phyloP scores from a whole-genome alignment of 2,888 invertebrate genomes.

The Ethmia dodecea region DNA sequence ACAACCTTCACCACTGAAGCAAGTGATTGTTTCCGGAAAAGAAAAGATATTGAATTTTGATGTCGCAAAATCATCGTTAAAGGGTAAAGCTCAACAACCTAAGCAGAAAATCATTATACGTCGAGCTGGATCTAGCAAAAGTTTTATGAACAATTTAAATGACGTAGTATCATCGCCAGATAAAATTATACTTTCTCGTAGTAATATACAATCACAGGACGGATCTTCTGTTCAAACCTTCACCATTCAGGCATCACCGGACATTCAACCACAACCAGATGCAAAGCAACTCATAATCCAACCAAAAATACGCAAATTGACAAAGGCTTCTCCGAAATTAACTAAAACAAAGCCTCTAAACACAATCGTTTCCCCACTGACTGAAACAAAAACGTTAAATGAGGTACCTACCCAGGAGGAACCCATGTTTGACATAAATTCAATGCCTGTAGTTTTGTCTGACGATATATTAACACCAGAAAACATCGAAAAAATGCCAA shows the following conservation, averaged over 20 bases:
- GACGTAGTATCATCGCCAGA: constrained; percentile 49
- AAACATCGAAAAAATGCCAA: constrained; percentile 82
- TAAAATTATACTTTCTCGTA: constrained; percentile 62
- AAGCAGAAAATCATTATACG: constrained; percentile 70
- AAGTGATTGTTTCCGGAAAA: constrained; percentile 47
- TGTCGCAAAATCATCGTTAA: constrained; percentile 51
- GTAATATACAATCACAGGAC: constrained; percentile 41
- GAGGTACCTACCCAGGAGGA: constrained; percentile 45
- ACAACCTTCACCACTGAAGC: constrained; percentile 44
- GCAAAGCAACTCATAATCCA: constrained; percentile 56
- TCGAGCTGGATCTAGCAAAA: constrained; percentile 50
- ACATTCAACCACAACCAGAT: constrained; percentile 12
- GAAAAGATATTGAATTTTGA: constrained; percentile 71
- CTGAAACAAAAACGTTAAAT: constrained; percentile 35
- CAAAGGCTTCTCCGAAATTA: constrained; percentile 49
- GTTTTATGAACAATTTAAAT: constrained; percentile 46
- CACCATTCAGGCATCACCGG: constrained; percentile 59
- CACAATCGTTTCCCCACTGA: constrained; percentile 41
- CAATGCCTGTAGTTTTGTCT: constrained; percentile 86
- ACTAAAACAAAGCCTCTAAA: constrained; percentile 53
- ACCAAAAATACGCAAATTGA: constrained; percentile 54
- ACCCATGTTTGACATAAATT: constrained; percentile 82
- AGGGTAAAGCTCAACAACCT: constrained; percentile 44
- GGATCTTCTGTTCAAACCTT: constrained; percentile 61
- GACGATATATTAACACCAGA: constrained; percentile 83